These are phyloP conservation scores for Lepidochitona cinerea DNA, from an alignment of 2,888 invertebrate species.

Conservation along the genomic window DNA sequence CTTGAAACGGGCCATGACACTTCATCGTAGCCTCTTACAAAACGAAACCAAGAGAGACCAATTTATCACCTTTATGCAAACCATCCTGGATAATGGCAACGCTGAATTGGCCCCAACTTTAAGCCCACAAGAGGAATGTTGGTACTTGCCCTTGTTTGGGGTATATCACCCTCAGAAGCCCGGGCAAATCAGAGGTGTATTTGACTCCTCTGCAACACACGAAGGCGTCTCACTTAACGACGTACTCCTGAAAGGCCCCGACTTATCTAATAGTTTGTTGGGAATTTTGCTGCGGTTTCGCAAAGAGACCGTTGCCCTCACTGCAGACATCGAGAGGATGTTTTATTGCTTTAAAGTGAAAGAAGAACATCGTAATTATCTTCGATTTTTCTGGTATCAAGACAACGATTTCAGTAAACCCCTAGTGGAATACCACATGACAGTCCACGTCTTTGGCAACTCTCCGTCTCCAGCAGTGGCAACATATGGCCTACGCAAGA, in stretches of 20 bases:
- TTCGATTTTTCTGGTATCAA: neutral
- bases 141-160: conserved; percentile 20
- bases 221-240: neutral
- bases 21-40: neutral
- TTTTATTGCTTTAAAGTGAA: neutral
- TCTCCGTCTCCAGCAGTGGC: neutral
- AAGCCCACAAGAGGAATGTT: neutral
- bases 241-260: neutral
- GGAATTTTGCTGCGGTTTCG: neutral
- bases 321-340: neutral
- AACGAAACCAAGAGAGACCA: neutral
- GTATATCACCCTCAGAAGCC: conserved; percentile 18
- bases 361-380: neutral
- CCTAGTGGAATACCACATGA: neutral
- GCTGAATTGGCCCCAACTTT: conserved; percentile 13
- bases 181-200: conserved; percentile 4
- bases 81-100: neutral
- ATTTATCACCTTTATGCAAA: conserved; percentile 8
- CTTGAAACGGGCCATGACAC: neutral
- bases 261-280: no score
- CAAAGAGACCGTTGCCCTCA: neutral
- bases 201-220: neutral
- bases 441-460: neutral
- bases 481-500: neutral
- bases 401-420: neutral